Conservation (phyloP, 2,888 invertebrate species). For the Polydrusus tereticollis region DNA sequence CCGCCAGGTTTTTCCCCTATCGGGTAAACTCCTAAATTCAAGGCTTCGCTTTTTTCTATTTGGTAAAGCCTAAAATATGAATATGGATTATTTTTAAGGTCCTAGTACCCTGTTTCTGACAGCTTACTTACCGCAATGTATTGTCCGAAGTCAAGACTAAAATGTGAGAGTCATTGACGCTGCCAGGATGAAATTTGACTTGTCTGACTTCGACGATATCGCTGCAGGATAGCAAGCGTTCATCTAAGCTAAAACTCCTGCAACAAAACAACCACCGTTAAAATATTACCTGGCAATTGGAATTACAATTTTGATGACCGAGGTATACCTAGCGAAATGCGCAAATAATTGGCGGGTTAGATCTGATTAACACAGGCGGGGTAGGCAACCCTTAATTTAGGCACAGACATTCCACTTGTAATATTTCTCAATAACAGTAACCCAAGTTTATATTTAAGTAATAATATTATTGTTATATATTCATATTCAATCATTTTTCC, state of each 20-base stretch:
- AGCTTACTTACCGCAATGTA: slow-evolving; percentile 82
- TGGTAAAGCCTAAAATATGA: slow-evolving; percentile 60
- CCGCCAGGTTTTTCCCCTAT: slow-evolving; percentile 63
- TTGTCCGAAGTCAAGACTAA: slow-evolving; percentile 89
- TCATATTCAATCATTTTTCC: too few relatives aligned
- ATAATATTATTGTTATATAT: too few relatives aligned
- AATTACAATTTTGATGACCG: too few relatives aligned
- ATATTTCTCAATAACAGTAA: too few relatives aligned
- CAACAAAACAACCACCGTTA: slow-evolving; percentile 59
- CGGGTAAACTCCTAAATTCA: slow-evolving; percentile 56
- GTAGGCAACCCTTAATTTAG: too few relatives aligned
- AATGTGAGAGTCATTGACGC: slow-evolving; percentile 80
- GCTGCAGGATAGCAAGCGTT: slow-evolving; percentile 77
- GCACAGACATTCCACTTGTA: too few relatives aligned
- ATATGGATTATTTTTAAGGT: neutral
- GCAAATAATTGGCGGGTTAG: too few relatives aligned
- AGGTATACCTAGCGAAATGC: too few relatives aligned
- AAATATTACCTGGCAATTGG: too few relatives aligned
- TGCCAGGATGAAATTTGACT: slow-evolving; percentile 90
- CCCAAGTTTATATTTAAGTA: too few relatives aligned
- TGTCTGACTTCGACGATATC: slow-evolving; percentile 79
- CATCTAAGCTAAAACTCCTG: slow-evolving; percentile 82
- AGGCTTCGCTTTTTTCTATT: slow-evolving; percentile 58
- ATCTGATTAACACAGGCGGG: too few relatives aligned
- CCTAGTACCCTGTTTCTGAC: neutral